Evolutionary conservation across 2,888 invertebrate species (phyloP).

Genomic region (Drosophila testacea): DNA sequence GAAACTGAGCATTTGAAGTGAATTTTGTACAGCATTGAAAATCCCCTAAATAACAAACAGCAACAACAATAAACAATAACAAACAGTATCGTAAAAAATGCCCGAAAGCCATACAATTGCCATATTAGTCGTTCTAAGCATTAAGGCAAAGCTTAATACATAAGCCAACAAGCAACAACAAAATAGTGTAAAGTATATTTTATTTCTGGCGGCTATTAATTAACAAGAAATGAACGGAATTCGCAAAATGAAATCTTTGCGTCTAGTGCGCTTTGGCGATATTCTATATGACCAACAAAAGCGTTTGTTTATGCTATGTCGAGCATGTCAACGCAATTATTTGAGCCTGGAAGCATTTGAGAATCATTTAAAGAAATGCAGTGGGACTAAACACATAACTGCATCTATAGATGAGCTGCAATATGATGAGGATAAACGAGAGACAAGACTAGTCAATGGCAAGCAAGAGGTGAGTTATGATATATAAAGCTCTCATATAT

Average conservation of each 20-base stretch:
- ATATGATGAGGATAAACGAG: constrained; percentile 59
- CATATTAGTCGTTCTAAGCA: not conserved
- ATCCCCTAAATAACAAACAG: not conserved
- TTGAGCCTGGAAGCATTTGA: constrained; percentile 62
- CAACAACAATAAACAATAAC: not conserved
- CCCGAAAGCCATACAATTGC: not conserved
- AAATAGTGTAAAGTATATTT: not conserved
- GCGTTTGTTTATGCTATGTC: constrained; percentile 69
- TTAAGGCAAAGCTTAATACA: not conserved
- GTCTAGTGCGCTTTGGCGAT: constrained; percentile 73
- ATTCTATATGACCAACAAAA: constrained; percentile 73
- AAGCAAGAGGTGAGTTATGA: constrained; percentile 62
- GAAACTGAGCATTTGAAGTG: not conserved
- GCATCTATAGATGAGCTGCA: constrained; percentile 40
- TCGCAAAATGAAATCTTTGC: constrained; percentile 48
- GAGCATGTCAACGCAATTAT: constrained; percentile 70
- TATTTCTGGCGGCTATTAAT: not conserved
- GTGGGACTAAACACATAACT: constrained; percentile 57
- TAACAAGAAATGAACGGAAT: constrained; percentile 58
- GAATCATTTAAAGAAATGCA: constrained; percentile 66
- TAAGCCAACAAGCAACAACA: not conserved
- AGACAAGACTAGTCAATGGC: constrained; percentile 54
- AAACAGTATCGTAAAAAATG: constrained; percentile 1
- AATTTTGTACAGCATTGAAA: not conserved
- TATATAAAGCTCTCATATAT: no score